A percentile compares a stretch with the other conserved stretches of the same genome.
Evolutionary conservation across 2,113 vertebrate genomes (phyloP).

Genomic region (Todiramphus chloris): DNA sequence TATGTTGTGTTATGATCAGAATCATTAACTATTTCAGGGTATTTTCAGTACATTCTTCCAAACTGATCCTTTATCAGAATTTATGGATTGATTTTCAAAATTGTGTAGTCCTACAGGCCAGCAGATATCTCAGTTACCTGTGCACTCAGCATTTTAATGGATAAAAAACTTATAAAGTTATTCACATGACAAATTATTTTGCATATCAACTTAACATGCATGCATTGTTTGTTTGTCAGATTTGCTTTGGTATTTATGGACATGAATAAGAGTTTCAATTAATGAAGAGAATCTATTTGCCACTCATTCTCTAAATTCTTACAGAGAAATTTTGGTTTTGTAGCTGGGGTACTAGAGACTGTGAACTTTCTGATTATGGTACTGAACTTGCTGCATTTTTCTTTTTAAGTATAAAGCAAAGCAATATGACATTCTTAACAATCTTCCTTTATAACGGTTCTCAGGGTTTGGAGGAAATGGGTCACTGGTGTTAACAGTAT

Average conservation of each 20-base stretch:
- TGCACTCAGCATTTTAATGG: not conserved
- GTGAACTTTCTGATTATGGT: not conserved
- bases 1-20: not conserved
- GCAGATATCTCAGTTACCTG: not conserved
- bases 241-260: not conserved
- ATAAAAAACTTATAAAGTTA: not conserved
- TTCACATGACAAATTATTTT: not conserved
- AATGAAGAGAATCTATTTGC: not conserved
- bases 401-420: not conserved
- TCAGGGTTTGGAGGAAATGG: not conserved
- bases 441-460: not conserved
- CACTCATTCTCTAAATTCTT: not conserved
- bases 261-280: not conserved
- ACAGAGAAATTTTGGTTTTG: not conserved
- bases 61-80: not conserved
- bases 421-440: not conserved
- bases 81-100: not conserved
- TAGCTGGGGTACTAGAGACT: not conserved
- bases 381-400: not conserved
- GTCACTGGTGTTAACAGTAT: constrained; percentile 15
- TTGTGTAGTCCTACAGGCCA: not conserved
- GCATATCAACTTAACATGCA: not conserved
- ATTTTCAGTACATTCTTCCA: not conserved
- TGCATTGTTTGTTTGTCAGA: not conserved
- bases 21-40: not conserved